These are phyloP conservation scores for Danio albolineatus DNA, from an alignment of 2,797 vertebrate species.

Conservation along the genomic window DNA sequence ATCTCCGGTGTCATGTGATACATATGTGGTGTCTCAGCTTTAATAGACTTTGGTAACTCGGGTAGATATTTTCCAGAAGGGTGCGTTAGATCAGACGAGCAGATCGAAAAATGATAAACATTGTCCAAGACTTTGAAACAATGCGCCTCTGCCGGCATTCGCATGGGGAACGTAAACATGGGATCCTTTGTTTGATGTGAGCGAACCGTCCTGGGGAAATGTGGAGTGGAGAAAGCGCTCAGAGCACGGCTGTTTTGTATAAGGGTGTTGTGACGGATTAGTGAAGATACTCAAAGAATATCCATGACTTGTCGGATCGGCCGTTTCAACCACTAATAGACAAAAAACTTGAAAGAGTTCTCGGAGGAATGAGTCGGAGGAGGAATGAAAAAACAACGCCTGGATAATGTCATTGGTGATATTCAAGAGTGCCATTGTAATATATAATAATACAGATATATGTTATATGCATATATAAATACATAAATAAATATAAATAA, in stretches of 20 bases:
- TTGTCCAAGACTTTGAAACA: constrained; percentile 70
- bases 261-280: constrained; percentile 49
- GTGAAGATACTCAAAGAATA: constrained; percentile 41
- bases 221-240: constrained; percentile 67
- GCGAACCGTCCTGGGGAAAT: constrained; percentile 62
- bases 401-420: too few species aligned
- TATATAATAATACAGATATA: too few species aligned
- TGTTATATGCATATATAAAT: too few species aligned
- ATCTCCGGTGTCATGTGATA: constrained; percentile 52
- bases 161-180: constrained; percentile 75
- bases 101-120: constrained; percentile 75
- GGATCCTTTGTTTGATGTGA: constrained; percentile 74
- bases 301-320: constrained; percentile 40
- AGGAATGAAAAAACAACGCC: too few species aligned
- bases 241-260: constrained; percentile 48
- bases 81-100: constrained; percentile 65
- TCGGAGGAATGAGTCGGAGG: too few species aligned
- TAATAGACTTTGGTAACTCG: constrained; percentile 54
- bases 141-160: constrained; percentile 68
- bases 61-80: constrained; percentile 54
- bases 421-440: too few species aligned
- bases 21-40: constrained; percentile 56
- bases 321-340: constrained; percentile 45
- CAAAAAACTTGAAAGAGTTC: too few species aligned
- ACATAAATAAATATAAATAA: too few species aligned